Evolutionary conservation across 2,113 vertebrate genomes (phyloP), one percentile per base, ranked within the genome.

Genomic region (Bubo scandiacus): DNA sequence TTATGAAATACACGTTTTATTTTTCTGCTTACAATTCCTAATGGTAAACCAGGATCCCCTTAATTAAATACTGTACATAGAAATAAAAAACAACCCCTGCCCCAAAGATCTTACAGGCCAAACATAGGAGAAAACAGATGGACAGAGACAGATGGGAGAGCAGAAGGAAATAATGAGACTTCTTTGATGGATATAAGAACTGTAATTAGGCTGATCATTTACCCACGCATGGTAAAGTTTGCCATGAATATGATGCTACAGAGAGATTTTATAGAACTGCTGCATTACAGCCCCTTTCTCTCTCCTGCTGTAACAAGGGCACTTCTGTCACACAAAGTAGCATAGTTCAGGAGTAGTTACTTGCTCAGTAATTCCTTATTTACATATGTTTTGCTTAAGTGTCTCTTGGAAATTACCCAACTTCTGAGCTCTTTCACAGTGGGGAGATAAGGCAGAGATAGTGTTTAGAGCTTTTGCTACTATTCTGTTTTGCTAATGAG

Each of bases 131-230:
- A 84, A 96, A 90, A 88, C 87, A 96, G 94, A 95, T 94, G 94
- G 85, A 15, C 30, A 92, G 81, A 96, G 81, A 96, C 96, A 96
- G 96, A 96, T 91, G 93, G 71, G 32, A 22, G 9, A 96, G 92
- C 88, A 93, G 77, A 96, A 93, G 92, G 54, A 93, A 97, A 79
- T 85, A 87, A 89, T 81, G 61, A 91, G 70, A 85, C n/a, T 86
- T 86, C 40, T 73, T 2, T 66, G 58, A 90, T 65, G 62, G 61
- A 36, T 59, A 68, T 38, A 88, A 94, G 91, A 92, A 91, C 72
- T 72, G 40, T 79, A 94, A 94, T 92, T 86, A 91, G 15, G 52
- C 83, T 29, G 36, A 95, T 88, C 43, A n/a, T 86, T 92, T 94
- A 86, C 74, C 63, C 67, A 29, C n/a, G 15, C 57, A 45, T 43